Evolutionary conservation across 2,113 vertebrate species (phyloP), one percentile per base, ranked within the genome.

Genomic region (Cryptoleucopteryx plumbea): DNA sequence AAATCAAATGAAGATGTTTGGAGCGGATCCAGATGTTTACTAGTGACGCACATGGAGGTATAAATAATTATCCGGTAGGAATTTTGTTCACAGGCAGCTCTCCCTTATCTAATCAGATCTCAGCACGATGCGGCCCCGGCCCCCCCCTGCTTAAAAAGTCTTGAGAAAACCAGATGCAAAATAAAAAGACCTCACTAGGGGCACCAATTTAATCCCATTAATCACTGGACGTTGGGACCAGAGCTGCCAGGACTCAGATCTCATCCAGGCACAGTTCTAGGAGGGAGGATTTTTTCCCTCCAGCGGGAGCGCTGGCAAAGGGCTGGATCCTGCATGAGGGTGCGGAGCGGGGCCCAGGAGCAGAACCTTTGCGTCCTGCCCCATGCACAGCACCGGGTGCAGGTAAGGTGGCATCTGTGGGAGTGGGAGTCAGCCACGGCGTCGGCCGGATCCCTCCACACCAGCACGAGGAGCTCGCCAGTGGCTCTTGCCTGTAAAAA

Each of bases 21-120:
- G 95, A 95, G 92, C 53, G 6, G 48, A n/a, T 91, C 93, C 95
- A 96, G 96, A 55, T 94, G 96, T 96, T 97, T 91, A 91, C 90
- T 22, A 48, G 90, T 94, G 97, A 97, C 94, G 86, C 96, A 95
- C 45, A 55, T 1, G 47, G 94, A 91, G 90, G 94, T 95, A 96
- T 93, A 96, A 96, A 97, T 94, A 95, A 96, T 93, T 66, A 92
- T 65, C 95, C 67, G 73, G 86, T 26, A 85, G 91, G 90, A 90
- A 94, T 93, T 93, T 50, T 86, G 83, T 68, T 80, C 88, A 74
- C 94, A 93, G 91, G 85, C 96, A 79, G 82, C 92, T 78, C 80
- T 25, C 72, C 86, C 93, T 91, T 95, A 95, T 95, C 95, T 94
- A 56, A 88, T 78, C 94, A 66, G 59, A 96, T 92, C 82, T 71